These are phyloP conservation scores for Apantesis nais DNA, from an alignment of 2,888 invertebrate genomes.

Conservation along the genomic window DNA sequence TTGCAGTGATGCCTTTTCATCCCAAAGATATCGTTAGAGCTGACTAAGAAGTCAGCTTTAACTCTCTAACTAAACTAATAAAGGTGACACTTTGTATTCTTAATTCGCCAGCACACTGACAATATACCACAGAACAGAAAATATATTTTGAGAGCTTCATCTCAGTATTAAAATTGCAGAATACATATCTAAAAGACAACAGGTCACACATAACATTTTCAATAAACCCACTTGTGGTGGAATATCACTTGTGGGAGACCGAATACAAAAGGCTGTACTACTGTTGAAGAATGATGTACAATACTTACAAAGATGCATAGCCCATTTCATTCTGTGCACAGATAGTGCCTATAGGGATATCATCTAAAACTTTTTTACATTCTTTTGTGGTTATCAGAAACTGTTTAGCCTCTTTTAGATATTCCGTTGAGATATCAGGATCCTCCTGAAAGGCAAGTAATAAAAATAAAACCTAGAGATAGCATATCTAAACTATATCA, in stretches of 20 bases:
- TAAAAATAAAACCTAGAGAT: background rate
- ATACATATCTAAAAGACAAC: background rate
- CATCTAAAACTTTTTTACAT: background rate
- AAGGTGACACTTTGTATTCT: no score
- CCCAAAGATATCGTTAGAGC: no score
- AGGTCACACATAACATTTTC: background rate
- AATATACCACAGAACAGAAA: no score
- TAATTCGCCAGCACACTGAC: no score
- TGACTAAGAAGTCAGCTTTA: no score
- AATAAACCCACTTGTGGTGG: background rate
- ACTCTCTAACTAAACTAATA: no score
- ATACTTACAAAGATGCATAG: slow-evolving; percentile 9
- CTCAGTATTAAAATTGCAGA: no score
- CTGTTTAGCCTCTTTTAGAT: background rate
- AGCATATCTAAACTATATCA: background rate
- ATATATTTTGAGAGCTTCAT: background rate
- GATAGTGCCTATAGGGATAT: background rate
- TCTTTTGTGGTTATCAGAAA: background rate
- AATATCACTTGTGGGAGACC: background rate
- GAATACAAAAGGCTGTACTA: background rate
- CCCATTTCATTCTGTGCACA: background rate
- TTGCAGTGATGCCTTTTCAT: no score
- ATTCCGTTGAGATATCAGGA: background rate
- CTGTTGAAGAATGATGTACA: background rate
- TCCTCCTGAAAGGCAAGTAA: slow-evolving; percentile 5